A percentile compares a stretch with the other conserved stretches of the same genome.
phyloP scores from a whole-genome alignment of 2,797 vertebrate species.

The Lacerta agilis region DNA sequence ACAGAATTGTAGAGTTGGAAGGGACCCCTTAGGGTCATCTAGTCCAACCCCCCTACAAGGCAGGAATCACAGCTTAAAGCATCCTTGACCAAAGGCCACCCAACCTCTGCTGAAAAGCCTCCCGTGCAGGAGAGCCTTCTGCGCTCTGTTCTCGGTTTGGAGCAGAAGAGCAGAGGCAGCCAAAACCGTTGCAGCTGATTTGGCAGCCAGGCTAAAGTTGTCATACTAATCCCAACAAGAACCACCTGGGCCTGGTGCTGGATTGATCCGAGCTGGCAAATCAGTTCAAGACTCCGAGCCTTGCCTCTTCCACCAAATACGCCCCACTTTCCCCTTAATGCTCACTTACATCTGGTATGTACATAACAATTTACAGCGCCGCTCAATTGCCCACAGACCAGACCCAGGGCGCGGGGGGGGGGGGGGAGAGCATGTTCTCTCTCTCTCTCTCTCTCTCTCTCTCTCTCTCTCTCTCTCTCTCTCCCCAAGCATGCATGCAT shows the following conservation, averaged over 20 bases:
- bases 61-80: too few species aligned
- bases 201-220: constrained; percentile 22
- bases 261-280: constrained; percentile 31
- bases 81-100: too few species aligned
- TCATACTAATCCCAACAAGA: constrained; percentile 37
- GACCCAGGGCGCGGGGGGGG: background rate
- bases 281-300: constrained; percentile 31
- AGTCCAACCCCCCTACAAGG: too few species aligned
- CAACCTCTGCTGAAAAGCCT: too few species aligned
- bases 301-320: constrained; percentile 30
- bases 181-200: constrained; percentile 19
- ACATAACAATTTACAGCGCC: constrained; percentile 9
- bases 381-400: constrained; percentile 11
- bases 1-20: too few species aligned
- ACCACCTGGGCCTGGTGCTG: constrained; percentile 4
- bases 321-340: constrained; percentile 6
- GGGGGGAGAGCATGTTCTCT: background rate
- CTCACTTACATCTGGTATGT: constrained; percentile 18
- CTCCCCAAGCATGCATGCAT: background rate
- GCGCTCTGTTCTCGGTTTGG: constrained; percentile 27
- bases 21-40: too few species aligned
- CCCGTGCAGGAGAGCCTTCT: background rate
- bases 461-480: background rate
- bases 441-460: background rate
- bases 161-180: background rate